Evolutionary conservation across 2,888 invertebrate genomes (phyloP).

Genomic region (Agrotis puta): DNA sequence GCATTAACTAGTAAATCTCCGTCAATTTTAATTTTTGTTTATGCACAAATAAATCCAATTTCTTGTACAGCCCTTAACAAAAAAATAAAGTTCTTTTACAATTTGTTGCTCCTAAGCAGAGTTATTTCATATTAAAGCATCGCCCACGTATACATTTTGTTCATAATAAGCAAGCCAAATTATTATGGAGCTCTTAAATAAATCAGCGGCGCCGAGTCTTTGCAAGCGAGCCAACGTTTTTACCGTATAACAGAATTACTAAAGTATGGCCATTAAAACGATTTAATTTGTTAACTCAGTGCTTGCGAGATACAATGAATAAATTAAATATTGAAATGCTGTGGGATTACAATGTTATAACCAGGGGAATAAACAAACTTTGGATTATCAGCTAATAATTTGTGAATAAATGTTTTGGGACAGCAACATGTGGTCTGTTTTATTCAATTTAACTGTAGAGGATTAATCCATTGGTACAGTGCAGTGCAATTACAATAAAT

Average conservation of each 20-base stretch:
- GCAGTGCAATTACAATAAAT: background rate
- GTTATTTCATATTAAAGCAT: background rate
- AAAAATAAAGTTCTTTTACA: background rate
- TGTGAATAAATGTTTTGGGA: slow-evolving; percentile 22
- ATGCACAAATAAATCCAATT: no score
- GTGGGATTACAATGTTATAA: slow-evolving; percentile 39
- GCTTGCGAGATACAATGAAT: slow-evolving; percentile 55
- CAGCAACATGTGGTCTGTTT: slow-evolving; percentile 10
- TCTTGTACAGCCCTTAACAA: background rate
- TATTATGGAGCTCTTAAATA: slow-evolving; percentile 47
- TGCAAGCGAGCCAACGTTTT: slow-evolving; percentile 32
- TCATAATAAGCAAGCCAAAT: slow-evolving; percentile 26
- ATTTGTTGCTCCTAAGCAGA: background rate
- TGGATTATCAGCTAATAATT: slow-evolving; percentile 47
- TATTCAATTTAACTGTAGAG: slow-evolving; percentile 10
- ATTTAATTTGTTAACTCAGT: slow-evolving; percentile 59
- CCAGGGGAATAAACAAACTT: slow-evolving; percentile 49
- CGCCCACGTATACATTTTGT: slow-evolving; percentile 16
- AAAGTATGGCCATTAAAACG: slow-evolving; percentile 51
- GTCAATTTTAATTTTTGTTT: no score
- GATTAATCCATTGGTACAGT: background rate
- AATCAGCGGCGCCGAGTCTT: slow-evolving; percentile 52
- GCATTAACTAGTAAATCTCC: background rate
- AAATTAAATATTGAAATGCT: slow-evolving; percentile 54
- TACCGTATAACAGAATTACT: slow-evolving; percentile 38